Evolutionary conservation across 2,797 vertebrate species (phyloP).

Genomic region (Oophaga sylvatica): DNA sequence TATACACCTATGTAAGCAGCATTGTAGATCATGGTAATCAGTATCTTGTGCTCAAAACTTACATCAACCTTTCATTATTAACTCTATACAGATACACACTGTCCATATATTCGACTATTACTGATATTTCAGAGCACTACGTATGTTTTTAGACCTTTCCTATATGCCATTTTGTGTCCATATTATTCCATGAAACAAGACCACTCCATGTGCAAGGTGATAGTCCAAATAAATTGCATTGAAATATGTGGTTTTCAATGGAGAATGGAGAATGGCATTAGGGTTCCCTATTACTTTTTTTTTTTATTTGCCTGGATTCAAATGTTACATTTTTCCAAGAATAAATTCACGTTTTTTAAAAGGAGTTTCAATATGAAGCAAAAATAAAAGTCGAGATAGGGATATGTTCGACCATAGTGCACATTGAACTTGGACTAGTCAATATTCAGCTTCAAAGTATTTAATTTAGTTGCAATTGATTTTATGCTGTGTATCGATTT

Average conservation of each 20-base stretch:
- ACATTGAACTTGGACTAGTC: slow-evolving; percentile 8
- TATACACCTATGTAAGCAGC: background rate
- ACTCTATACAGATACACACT: background rate
- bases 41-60: background rate
- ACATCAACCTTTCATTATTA: background rate
- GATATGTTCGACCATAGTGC: slow-evolving; percentile 16
- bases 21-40: background rate
- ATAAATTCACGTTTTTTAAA: background rate
- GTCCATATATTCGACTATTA: background rate
- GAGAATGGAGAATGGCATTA: background rate
- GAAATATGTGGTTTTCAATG: background rate
- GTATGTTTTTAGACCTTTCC: background rate
- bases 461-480: slow-evolving; percentile 54
- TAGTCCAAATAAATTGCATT: background rate
- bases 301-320: too few relatives aligned
- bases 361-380: background rate
- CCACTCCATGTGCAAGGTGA: background rate
- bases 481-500: slow-evolving; percentile 32
- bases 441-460: background rate
- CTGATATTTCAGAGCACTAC: background rate
- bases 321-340: background rate
- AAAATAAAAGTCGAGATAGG: background rate
- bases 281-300: too few relatives aligned
- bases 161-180: background rate
- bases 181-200: background rate